Conservation (phyloP, 2,797 vertebrate species). For the Heteromormyrus szaboi region DNA sequence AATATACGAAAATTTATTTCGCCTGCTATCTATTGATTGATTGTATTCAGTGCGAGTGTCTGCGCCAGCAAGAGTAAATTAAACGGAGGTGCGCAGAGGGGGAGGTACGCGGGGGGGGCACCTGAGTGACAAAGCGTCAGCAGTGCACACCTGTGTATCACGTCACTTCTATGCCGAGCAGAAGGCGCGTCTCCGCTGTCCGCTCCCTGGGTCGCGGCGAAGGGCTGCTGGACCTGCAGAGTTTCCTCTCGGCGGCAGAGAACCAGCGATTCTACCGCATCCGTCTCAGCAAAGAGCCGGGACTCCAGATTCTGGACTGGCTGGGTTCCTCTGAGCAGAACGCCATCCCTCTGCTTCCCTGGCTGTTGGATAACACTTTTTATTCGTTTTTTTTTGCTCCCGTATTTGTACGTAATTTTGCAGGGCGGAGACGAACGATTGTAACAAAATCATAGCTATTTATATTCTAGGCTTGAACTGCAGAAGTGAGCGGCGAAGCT, state of each 20-base stretch:
- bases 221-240: not conserved
- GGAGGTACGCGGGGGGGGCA: not conserved
- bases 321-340: not conserved
- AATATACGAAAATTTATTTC: not conserved
- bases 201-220: not conserved
- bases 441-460: constrained; percentile 35
- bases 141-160: constrained; percentile 26
- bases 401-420: constrained; percentile 44
- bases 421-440: constrained; percentile 60
- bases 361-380: constrained; percentile 21
- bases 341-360: not conserved
- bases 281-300: not conserved
- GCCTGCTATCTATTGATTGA: not conserved
- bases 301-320: not conserved
- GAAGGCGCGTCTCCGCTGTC: not conserved
- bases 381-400: constrained; percentile 16
- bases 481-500: constrained; percentile 30
- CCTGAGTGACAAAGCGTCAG: constrained; percentile 17
- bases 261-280: not conserved
- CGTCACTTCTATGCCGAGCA: constrained; percentile 12
- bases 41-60: not conserved
- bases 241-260: not conserved
- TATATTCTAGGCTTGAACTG: constrained; percentile 28
- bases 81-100: not conserved
- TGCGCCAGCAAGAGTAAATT: not conserved